Evolutionary conservation across 1,140 invertebrate genomes (phyloP), one percentile per base, ranked within the genome.

Genomic region (Brachystomella parvula): DNA sequence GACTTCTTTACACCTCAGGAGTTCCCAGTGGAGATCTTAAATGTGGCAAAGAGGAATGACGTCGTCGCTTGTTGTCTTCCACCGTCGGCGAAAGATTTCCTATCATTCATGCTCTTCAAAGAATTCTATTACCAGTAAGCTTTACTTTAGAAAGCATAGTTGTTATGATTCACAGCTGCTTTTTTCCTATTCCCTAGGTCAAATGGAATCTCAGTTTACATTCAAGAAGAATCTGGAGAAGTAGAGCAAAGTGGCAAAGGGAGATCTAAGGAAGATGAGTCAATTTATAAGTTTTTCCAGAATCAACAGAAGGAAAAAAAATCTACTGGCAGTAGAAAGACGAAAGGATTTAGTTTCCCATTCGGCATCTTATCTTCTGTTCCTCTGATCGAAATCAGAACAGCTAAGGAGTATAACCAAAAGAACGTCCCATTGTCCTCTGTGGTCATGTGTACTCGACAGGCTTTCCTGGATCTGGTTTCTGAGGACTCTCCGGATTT

Each of bases 1-100:
- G 85, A 85, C 71, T 83, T 84, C 24, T 88, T 88, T 76, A 88
- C 87, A 57, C 86, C 87, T 19, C 80, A 84, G 69, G 87, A 89
- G 78, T 88, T 86, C 76, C 86, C 88, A 79, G 85, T 83, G 9
- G 71, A 73, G 47, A 68, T 73, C 47, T 57, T 73, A 31, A 68
- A 73, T 31, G 61, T 63, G 26, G 66, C 71, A 3, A 69, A 69
- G 60, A 47, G 59, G 3, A 31, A 71, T 47, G 69, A 73, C 59
- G 67, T 73, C 6, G 62, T 73, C 31, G 32, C 69, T 6, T 73
- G 72, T 33, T 73, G 72, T 60, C 58, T 73, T 21, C 67, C 69
- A 15, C 67, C 69, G 19, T 49, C 61, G 17, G 65, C 69, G 0
- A 73, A 72, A 30, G 64, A 77, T 72, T 70, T 73, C 26, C 30